phyloP scores from a whole-genome alignment of 2,888 invertebrate genomes.

The Leptinotarsa peninsularis region DNA sequence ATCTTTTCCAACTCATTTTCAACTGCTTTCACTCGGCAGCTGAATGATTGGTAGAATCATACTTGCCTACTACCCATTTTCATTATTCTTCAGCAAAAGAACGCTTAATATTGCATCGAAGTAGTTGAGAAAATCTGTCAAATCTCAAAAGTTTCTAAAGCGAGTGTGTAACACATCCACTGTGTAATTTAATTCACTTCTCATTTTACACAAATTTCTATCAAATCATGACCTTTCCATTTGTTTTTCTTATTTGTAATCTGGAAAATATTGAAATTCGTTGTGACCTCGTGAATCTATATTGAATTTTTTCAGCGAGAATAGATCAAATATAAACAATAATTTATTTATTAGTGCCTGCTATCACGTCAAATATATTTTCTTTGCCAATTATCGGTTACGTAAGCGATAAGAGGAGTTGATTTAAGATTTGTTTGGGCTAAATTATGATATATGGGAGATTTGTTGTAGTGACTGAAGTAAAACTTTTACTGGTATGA shows the following conservation, averaged over 20 bases:
- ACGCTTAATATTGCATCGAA: too few species aligned
- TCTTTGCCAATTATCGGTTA: background rate
- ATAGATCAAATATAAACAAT: slow-evolving; percentile 10
- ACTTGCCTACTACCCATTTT: too few species aligned
- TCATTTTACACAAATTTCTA: background rate
- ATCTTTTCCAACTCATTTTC: too few species aligned
- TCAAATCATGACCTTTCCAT: background rate
- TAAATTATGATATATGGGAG: background rate
- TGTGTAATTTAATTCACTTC: too few species aligned
- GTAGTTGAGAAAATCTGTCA: too few species aligned
- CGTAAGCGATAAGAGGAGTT: background rate
- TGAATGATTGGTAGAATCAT: too few species aligned
- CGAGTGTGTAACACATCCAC: too few species aligned
- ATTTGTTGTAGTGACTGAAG: too few species aligned
- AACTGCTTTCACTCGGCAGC: too few species aligned
- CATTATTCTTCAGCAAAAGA: too few species aligned
- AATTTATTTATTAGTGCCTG: slow-evolving; percentile 1
- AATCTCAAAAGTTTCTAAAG: too few species aligned
- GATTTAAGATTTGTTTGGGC: slow-evolving; percentile 6
- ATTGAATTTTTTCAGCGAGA: slow-evolving; percentile 6
- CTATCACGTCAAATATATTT: background rate
- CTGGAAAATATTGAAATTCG: background rate
- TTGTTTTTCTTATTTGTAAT: slow-evolving; percentile 14
- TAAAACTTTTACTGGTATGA: too few species aligned
- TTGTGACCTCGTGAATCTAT: background rate